Base-by-base conservation (phyloP, 2,113 vertebrate species). In the Catharus bicknelli region DNA sequence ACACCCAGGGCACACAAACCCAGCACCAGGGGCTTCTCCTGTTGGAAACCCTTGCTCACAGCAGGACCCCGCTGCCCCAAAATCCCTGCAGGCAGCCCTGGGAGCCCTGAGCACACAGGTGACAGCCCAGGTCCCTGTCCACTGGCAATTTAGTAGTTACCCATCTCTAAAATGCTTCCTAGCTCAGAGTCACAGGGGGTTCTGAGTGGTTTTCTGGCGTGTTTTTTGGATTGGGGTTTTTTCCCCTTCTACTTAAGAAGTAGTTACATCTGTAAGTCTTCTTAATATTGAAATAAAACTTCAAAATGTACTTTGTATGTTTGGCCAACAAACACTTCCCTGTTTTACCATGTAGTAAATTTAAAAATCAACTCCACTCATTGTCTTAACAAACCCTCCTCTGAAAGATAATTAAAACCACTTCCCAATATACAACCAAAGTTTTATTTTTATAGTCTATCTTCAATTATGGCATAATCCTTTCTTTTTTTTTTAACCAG, bases 391-490 rank as follows among this genome's bases (percentile, higher is more conserved):
- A 96, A 94, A 93, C 70, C 95, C 87, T 93, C 50, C 85, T 94
- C 96, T 95, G 91, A 97, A 97, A 94, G 92, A 98, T 97, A 97
- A 97, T 86, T 97, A 95, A 98, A 98, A 97, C 94, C 96, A 98
- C 96, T 98, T 97, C 96, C 97, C 96, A 97, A 98, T 97, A 98
- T 97, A 98, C 97, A 98, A 98, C 96, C 95, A 97, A 96, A 69
- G 45, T 97, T 98, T 98, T 98, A 98, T 98, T 98, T 97, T 98
- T 98, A 98, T 97, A 98, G 90, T 98, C 97, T 98, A 98, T 97
- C 97, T 98, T 98, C 97, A 97, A 97, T 97, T 97, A 96, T 95
- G 97, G 97, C 96, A 93, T 96, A 96, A 97, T 97, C 97, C 97
- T 97, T 97, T 96, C 70, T 50, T 96, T 94, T 97, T 97, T 97